Conservation (phyloP, 1,140 invertebrate species). For the Nasonia longicornis region DNA sequence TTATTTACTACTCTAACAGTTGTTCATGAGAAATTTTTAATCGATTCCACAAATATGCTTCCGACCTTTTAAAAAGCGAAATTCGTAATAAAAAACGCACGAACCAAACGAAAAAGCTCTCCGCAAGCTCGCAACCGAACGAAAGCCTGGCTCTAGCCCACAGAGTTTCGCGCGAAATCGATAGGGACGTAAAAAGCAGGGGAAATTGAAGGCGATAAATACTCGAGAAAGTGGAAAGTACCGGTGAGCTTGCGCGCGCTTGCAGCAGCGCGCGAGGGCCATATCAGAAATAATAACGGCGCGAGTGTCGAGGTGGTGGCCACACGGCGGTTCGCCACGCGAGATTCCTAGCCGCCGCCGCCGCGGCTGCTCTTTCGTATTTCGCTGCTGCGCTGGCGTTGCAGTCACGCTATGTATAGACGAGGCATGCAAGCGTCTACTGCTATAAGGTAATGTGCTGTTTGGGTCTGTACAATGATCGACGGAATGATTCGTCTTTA, state of each 20-base stretch:
- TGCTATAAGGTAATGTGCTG: neutral
- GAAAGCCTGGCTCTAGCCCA: too few relatives aligned
- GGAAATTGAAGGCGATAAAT: conserved; percentile 36
- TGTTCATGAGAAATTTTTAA: too few relatives aligned
- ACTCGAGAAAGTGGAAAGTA: neutral
- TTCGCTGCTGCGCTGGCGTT: neutral
- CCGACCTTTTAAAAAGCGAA: too few relatives aligned
- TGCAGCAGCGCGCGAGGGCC: neutral
- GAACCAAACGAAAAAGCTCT: too few relatives aligned
- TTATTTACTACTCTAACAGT: too few relatives aligned
- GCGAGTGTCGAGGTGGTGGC: conserved; percentile 36
- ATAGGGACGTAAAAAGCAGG: conserved; percentile 22
- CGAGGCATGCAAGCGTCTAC: neutral
- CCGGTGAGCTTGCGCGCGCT: neutral
- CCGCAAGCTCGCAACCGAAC: too few relatives aligned
- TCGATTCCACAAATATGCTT: too few relatives aligned
- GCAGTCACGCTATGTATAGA: neutral
- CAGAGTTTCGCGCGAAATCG: neutral
- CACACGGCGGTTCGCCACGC: conserved; percentile 45
- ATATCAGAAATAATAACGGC: conserved; percentile 37
- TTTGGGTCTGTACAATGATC: neutral
- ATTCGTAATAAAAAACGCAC: too few relatives aligned
- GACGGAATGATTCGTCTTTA: neutral
- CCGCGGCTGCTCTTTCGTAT: neutral
- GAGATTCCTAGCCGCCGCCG: conserved; percentile 50